These are phyloP conservation scores for Salvelinus fontinalis DNA, from an alignment of 2,113 vertebrate genomes.

Conservation along the genomic window DNA sequence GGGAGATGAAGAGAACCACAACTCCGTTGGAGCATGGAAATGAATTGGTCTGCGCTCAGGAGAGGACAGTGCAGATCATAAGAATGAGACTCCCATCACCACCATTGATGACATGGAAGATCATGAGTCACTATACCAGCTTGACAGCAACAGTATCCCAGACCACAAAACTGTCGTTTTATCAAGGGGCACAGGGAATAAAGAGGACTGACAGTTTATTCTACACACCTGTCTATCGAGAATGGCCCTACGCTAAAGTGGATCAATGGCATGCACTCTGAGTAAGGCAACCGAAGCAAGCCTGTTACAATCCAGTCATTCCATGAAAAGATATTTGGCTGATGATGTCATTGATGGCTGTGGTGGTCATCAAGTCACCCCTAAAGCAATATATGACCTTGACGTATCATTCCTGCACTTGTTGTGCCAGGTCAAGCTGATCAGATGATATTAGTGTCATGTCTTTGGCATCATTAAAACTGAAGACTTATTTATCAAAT, in stretches of 20 bases:
- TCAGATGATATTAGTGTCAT: constrained; percentile 19
- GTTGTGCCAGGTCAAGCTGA: constrained; percentile 27
- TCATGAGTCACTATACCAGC: background rate
- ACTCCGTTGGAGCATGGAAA: constrained; percentile 26
- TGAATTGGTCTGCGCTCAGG: constrained; percentile 13
- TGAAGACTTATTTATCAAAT: too few relatives aligned
- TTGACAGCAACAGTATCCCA: background rate
- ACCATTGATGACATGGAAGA: background rate
- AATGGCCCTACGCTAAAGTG: background rate
- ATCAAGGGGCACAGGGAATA: constrained; percentile 28
- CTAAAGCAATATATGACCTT: constrained; percentile 34
- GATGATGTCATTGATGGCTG: constrained; percentile 22
- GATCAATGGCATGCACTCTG: too few relatives aligned
- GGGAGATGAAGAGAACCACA: background rate
- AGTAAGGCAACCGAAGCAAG: too few relatives aligned
- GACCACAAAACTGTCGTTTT: constrained; percentile 16
- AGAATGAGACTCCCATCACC: constrained; percentile 5
- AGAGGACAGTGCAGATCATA: constrained; percentile 19
- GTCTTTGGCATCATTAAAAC: too few relatives aligned
- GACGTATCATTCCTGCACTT: constrained; percentile 12
- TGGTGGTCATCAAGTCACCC: constrained; percentile 6
- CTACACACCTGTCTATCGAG: constrained; percentile 24
- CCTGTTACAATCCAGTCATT: too few relatives aligned
- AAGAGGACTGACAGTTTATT: constrained; percentile 27
- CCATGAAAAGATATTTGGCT: background rate